Percentiles rank a stretch among this genome's conserved stretches.
Conservation (phyloP, 2,113 vertebrate genomes). For the Rhinolophus ferrumequinum region DNA sequence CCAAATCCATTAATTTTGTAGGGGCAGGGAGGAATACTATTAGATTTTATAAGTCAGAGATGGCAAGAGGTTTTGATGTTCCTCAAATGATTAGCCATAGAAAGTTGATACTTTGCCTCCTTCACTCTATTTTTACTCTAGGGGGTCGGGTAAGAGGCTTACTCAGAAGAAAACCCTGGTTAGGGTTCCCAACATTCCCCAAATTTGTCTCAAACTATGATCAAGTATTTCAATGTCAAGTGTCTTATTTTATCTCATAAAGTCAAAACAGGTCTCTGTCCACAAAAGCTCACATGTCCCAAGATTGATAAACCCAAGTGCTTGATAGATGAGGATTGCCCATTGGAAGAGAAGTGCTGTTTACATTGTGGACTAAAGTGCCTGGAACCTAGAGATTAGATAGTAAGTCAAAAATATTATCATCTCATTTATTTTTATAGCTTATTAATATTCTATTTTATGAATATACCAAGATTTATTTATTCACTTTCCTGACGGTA, state of each 20-base stretch:
- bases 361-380: slow-evolving; percentile 63
- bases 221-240: slow-evolving; percentile 16
- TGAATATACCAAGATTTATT: background rate
- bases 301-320: slow-evolving; percentile 42
- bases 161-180: background rate
- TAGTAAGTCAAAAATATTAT: background rate
- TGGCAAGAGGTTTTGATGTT: background rate
- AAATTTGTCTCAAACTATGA: background rate
- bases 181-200: background rate
- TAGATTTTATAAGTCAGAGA: background rate
- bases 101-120: background rate
- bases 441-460: background rate
- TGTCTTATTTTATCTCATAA: slow-evolving; percentile 35
- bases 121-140: background rate
- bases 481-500: background rate
- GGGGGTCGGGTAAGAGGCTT: background rate
- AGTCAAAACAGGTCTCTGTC: slow-evolving; percentile 71
- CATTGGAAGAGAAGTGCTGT: slow-evolving; percentile 41
- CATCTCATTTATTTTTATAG: background rate
- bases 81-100: background rate
- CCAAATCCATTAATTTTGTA: background rate
- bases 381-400: background rate
- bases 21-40: background rate
- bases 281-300: background rate
- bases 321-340: slow-evolving; percentile 50